Conservation (phyloP, 2,113 vertebrate genomes). For the Centrocercus urophasianus region DNA sequence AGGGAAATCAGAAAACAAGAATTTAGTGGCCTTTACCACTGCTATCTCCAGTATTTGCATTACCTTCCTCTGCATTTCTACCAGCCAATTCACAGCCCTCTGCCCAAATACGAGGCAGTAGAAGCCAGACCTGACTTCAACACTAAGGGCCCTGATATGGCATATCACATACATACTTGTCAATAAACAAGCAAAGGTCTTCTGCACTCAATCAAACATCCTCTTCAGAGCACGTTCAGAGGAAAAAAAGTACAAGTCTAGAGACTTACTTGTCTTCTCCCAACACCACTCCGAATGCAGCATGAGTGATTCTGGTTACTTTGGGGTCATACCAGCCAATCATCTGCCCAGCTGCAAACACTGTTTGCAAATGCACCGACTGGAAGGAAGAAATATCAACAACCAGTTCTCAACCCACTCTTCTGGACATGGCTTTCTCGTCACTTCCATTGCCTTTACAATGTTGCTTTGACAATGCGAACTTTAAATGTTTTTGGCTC, state of each 20-base stretch:
- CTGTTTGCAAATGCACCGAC: conserved; percentile 88
- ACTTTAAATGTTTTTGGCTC: neutral
- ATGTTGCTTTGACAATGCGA: neutral
- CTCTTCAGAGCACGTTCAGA: neutral
- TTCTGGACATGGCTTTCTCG: neutral
- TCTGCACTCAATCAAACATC: neutral
- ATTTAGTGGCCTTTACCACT: accelerated
- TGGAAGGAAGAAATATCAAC: conserved; percentile 60
- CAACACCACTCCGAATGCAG: conserved; percentile 94
- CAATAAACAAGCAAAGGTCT: neutral
- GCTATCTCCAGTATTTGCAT: neutral
- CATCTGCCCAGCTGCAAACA: conserved; percentile 91
- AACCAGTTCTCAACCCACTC: neutral
- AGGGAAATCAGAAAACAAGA: neutral
- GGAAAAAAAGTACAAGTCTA: neutral
- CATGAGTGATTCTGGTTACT: conserved; percentile 89
- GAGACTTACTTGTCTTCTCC: conserved; percentile 96
- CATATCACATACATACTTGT: neutral
- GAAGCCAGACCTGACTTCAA: neutral
- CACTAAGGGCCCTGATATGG: neutral
- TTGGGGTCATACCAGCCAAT: conserved; percentile 95
- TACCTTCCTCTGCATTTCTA: neutral
- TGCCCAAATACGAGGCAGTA: neutral
- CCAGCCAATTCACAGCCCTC: neutral
- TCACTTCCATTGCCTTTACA: neutral